Base-by-base conservation (phyloP, 2,888 invertebrate genomes). In the Margaritifera margaritifera region DNA sequence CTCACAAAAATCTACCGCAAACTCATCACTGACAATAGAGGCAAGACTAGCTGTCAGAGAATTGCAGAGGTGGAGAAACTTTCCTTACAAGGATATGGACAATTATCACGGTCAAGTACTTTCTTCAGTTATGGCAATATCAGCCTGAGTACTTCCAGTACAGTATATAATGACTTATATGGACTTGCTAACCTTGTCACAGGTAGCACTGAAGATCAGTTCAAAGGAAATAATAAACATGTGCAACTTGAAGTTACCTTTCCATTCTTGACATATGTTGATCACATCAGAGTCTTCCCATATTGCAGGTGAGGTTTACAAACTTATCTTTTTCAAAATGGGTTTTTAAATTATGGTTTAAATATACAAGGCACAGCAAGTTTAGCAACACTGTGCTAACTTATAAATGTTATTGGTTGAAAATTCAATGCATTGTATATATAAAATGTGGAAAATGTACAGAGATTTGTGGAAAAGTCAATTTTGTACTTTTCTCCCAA, bases 201-300 rank as follows among this genome's bases (percentile, higher is more conserved):
- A 25, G 72, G 71, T n/a, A 57, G 22, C 20, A 55, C 67, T 20
- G 68, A 68, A 8, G 69, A 69, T 56, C 1, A 11, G 11, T 80
- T 69, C 65, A 59, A 68, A 25, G 57, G 67, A 24, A 5, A 22
- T 50, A 24, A 27, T 25, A 58, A 51, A 11, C 59, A 65, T n/a
- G 71, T 70, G 3, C 69, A 55, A 11, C 62, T 81, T 11, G 74
- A 72, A n/a, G 31, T 83, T 52, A 69, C 76, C 19, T 70, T 84
- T 15, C 83, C 80, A 6, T 75, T 75, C 58, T 66, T 68, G 31
- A 75, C 77, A 6, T 77, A 71, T 67, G 77, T 84, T 62, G 80
- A 82, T 53, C 75, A 81, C 42, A 62, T 84, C 24, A 69, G 64
- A 20, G 62, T 84, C 22, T 83, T 71, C 64, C 84, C 84, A 22